Base-by-base conservation (phyloP, 2,888 invertebrate species). In the Drosophila limbata region DNA sequence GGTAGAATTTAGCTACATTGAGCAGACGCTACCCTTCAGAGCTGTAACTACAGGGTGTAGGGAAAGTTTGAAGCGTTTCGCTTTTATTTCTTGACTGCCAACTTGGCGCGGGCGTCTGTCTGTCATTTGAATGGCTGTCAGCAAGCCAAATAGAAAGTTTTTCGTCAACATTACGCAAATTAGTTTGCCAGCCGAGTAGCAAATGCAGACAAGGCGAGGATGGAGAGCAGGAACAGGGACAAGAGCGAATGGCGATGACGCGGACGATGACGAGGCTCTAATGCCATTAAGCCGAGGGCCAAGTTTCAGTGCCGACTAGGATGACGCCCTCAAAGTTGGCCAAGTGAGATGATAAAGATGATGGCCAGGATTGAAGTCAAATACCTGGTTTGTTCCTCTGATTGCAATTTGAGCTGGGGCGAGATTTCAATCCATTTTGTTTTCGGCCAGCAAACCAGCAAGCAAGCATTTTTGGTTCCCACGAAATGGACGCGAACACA, bases 131-230 rank as follows among this genome's bases (percentile, higher is more conserved):
- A 33, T 37, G 59, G 31, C 39, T 71, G 67, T 63, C 79, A 55
- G 53, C 59, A 84, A 66, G 64, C 53, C 56, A 69, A 83, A 71
- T 52, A 64, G 48, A 69, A 51, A 73, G 69, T 87, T 86, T 80
- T 73, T 70, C 76, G 86, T 82, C 87, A 87, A 81, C 79, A 89
- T 90, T 85, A 89, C 88, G 85, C 90, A 86, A 89, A 86, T 86
- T 87, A 90, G 84, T 89, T 86, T 87, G 79, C 70, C 77, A 89
- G 70, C 70, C 76, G 67, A 85, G 72, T 73, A 72, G 69, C 67
- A 73, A 83, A 77, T 72, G 87, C 81, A 84, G 25, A 5, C 5
- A 25, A 25, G 61, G 71, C 77, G 10, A 47, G 48, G 48, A 13
- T 48, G 17, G 31, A 28, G 57, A n/a, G 1, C 15, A 15, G 5